Evolutionary conservation across 2,888 invertebrate species (phyloP).

Genomic region (Acanthopleura granulata): DNA sequence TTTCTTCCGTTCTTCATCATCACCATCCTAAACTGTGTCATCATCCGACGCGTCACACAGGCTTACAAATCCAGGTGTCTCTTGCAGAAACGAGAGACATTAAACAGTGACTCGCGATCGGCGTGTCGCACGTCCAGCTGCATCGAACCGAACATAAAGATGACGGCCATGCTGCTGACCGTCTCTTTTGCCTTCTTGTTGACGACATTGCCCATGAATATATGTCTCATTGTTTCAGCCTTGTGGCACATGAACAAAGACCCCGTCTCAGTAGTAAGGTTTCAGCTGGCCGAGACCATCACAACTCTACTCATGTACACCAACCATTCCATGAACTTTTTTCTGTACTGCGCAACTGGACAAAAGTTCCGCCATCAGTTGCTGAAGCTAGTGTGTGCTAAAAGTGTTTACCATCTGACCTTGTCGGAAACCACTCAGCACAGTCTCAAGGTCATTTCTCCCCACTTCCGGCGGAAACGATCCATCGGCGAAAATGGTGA

Average conservation of each 20-base stretch:
- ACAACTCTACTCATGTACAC: constrained; percentile 63
- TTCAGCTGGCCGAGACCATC: constrained; percentile 49
- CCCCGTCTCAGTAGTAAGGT: constrained; percentile 34
- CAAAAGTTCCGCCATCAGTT: constrained; percentile 55
- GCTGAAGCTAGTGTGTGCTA: constrained; percentile 40
- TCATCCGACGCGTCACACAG: constrained; percentile 38
- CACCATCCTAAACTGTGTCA: constrained; percentile 44
- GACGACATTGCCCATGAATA: constrained; percentile 63
- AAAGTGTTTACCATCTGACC: constrained; percentile 27
- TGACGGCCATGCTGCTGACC: constrained; percentile 56
- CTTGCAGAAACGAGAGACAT: constrained; percentile 10
- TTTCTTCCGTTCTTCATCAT: constrained; percentile 63
- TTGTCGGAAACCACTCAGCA: not conserved
- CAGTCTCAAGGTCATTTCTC: not conserved
- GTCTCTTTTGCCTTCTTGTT: constrained; percentile 63
- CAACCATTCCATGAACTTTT: constrained; percentile 65
- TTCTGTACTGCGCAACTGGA: constrained; percentile 57
- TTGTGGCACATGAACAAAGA: constrained; percentile 26
- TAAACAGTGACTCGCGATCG: not conserved
- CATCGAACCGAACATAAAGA: constrained; percentile 35
- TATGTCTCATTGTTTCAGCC: constrained; percentile 39
- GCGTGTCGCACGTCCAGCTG: constrained; percentile 28
- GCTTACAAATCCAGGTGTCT: constrained; percentile 24
- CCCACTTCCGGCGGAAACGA: not conserved
- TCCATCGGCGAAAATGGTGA: not conserved